Evolutionary conservation across 2,797 vertebrate species (phyloP).

Genomic region (Clarias laeviceps): DNA sequence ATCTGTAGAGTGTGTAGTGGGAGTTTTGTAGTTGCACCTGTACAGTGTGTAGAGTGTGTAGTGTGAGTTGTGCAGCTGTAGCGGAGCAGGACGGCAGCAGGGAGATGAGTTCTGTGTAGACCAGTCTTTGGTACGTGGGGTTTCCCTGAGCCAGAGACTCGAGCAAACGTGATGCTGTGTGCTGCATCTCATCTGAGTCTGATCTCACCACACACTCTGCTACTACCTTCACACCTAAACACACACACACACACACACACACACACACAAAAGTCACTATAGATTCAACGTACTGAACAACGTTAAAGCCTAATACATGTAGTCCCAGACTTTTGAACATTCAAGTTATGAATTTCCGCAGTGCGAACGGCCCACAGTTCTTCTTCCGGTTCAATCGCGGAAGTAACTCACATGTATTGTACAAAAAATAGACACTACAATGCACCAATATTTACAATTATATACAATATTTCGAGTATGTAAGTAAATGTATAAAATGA

Average conservation of each 20-base stretch:
- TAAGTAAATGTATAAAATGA: no score
- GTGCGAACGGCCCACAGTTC: no score
- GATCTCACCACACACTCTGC: conserved; percentile 75
- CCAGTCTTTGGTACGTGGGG: conserved; percentile 79
- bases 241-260: conserved; percentile 26
- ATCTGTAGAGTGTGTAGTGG: neutral
- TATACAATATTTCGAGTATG: no score
- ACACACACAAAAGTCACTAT: neutral
- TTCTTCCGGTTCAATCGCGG: no score
- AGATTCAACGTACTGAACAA: neutral
- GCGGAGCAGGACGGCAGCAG: conserved; percentile 73
- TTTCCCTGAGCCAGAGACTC: conserved; percentile 75
- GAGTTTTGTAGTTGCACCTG: conserved; percentile 69
- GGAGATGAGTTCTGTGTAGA: conserved; percentile 79
- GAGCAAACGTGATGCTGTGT: conserved; percentile 71
- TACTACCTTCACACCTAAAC: conserved; percentile 74
- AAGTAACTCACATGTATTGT: no score
- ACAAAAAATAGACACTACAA: no score
- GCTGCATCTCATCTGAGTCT: conserved; percentile 72
- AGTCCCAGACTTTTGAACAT: no score
- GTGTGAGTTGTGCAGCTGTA: conserved; percentile 74
- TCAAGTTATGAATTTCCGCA: no score
- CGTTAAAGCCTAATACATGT: neutral
- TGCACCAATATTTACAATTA: no score
- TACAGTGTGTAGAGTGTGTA: conserved; percentile 70